Percentiles rank a stretch among this genome's conserved stretches.
Evolutionary conservation across 2,797 vertebrate genomes (phyloP).

Genomic region (Malacoraja senta): DNA sequence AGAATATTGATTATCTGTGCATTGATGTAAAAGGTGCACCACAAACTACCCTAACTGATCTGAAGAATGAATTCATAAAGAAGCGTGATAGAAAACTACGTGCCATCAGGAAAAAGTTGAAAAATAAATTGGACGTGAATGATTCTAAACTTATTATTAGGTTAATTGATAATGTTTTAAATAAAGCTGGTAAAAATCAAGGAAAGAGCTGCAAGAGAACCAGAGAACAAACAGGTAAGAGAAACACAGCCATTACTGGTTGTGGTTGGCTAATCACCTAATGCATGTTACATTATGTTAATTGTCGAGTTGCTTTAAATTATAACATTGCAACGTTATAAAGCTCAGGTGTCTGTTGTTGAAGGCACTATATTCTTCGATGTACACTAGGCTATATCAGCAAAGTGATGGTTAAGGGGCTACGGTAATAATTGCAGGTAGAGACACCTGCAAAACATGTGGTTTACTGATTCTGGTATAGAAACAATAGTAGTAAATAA

Average conservation of each 20-base stretch:
- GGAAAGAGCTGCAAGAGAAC: not conserved
- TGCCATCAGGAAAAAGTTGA: not conserved
- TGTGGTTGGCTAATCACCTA: not conserved
- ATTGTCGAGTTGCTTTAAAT: not conserved
- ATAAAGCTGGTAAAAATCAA: not conserved
- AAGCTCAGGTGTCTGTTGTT: no score
- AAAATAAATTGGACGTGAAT: not conserved
- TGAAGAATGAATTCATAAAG: slow-evolving; percentile 8
- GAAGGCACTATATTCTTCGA: no score
- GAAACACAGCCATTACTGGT: not conserved
- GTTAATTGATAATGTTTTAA: not conserved
- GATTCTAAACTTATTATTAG: not conserved
- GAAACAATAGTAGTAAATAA: no score
- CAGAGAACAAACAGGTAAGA: not conserved
- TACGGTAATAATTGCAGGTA: no score
- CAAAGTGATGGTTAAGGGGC: no score
- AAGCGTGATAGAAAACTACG: not conserved
- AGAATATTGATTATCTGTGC: slow-evolving; percentile 8
- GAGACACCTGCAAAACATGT: no score
- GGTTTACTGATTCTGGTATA: no score
- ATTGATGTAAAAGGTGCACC: not conserved
- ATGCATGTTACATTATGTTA: not conserved
- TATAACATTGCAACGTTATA: not conserved
- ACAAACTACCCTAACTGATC: not conserved
- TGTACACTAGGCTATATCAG: no score